These are phyloP conservation scores for Molorchus minor DNA, from an alignment of 2,888 invertebrate species.

Conservation along the genomic window DNA sequence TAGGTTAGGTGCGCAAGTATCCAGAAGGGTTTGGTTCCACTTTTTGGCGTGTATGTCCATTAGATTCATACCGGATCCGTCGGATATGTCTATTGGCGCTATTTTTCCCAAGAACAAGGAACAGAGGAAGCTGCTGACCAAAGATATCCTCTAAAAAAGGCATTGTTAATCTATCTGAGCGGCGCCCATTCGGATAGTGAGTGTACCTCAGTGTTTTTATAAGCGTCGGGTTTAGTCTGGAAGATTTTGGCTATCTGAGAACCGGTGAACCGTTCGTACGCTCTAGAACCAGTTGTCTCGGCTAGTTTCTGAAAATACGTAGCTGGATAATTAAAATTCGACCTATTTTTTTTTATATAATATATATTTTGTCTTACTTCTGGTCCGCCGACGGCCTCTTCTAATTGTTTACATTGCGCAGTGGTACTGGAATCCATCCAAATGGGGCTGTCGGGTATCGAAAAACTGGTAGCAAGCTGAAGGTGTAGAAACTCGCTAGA, in stretches of 20 bases:
- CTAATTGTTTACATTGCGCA: conserved; percentile 79
- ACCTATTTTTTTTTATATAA: too few species aligned
- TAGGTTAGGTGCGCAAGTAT: conserved; percentile 81
- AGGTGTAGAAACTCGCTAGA: conserved; percentile 82
- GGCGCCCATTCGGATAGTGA: too few species aligned
- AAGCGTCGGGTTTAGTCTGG: conserved; percentile 74
- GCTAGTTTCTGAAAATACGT: conserved; percentile 72
- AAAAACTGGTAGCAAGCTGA: conserved; percentile 82
- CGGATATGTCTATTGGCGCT: conserved; percentile 90
- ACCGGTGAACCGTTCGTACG: conserved; percentile 92
- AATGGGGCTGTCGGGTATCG: conserved; percentile 83
- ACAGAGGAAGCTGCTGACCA: conserved; percentile 92
- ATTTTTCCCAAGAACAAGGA: conserved; percentile 87
- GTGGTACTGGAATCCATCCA: conserved; percentile 96
- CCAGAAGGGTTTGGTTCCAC: conserved; percentile 80
- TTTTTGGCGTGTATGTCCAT: conserved; percentile 80
- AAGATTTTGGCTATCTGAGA: conserved; percentile 91
- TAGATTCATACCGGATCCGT: conserved; percentile 97
- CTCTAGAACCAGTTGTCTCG: conserved; percentile 84
- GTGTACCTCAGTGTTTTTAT: conserved; percentile 80
- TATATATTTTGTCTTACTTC: conserved; percentile 60
- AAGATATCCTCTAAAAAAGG: conserved; percentile 79
- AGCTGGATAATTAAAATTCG: too few species aligned
- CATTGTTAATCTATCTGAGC: too few species aligned
- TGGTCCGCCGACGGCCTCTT: conserved; percentile 79